These are phyloP conservation scores for Andrena dorsata DNA, from an alignment of 2,888 invertebrate species.

Conservation along the genomic window DNA sequence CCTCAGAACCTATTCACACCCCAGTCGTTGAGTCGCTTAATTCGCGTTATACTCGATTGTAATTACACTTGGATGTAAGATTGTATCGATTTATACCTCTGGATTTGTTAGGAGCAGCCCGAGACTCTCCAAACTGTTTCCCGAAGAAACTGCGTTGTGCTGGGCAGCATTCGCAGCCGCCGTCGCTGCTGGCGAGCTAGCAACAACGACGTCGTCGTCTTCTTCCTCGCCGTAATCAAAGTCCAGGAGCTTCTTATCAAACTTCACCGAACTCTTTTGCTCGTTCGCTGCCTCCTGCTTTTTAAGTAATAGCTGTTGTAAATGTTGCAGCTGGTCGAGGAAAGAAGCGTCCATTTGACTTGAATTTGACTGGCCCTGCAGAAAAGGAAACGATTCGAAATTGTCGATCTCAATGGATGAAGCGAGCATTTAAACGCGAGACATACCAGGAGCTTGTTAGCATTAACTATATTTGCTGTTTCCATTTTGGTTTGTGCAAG, in stretches of 20 bases:
- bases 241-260: slow-evolving; percentile 94
- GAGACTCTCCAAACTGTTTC: slow-evolving; percentile 81
- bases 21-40: not conserved
- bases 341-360: slow-evolving; percentile 82
- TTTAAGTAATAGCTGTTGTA: slow-evolving; percentile 87
- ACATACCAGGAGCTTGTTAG: slow-evolving; percentile 77
- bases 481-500: slow-evolving; percentile 84
- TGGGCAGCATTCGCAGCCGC: slow-evolving; percentile 74
- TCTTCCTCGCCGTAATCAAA: slow-evolving; percentile 97
- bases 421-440: slow-evolving; percentile 6
- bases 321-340: slow-evolving; percentile 87
- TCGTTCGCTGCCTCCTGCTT: slow-evolving; percentile 84
- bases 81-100: slow-evolving; percentile 75
- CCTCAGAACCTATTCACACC: slow-evolving; percentile 89
- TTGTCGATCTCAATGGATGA: not conserved
- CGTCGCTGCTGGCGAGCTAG: slow-evolving; percentile 84
- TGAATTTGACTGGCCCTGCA: slow-evolving; percentile 79
- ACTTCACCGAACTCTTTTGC: slow-evolving; percentile 88
- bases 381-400: slow-evolving; percentile 24
- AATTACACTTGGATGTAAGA: slow-evolving; percentile 26
- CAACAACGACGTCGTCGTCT: slow-evolving; percentile 88
- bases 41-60: not conserved
- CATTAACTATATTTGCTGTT: slow-evolving; percentile 82
- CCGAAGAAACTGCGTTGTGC: slow-evolving; percentile 75
- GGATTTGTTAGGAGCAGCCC: slow-evolving; percentile 83